Conservation (phyloP, 2,888 invertebrate species). For the Folsomia manolachei region DNA sequence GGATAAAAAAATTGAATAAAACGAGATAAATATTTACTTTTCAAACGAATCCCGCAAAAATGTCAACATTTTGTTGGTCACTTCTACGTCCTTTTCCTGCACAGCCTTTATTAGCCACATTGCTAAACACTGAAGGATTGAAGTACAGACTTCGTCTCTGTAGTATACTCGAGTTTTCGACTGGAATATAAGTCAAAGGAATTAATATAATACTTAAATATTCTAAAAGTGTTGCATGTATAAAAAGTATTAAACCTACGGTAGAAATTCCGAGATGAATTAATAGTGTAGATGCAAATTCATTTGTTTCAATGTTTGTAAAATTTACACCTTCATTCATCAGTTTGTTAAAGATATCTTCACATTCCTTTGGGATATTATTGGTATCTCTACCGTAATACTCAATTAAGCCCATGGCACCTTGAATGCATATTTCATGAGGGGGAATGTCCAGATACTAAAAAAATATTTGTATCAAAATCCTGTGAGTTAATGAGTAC, state of each 20-base stretch:
- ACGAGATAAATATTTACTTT: slow-evolving; percentile 4
- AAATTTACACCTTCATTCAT: slow-evolving; percentile 6
- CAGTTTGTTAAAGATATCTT: not conserved
- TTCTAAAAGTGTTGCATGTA: no score
- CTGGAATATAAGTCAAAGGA: no score
- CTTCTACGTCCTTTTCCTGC: not conserved
- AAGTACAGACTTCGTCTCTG: not conserved
- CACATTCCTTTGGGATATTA: not conserved
- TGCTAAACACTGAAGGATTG: not conserved
- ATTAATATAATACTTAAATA: not conserved
- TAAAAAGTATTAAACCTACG: not conserved
- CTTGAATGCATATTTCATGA: slow-evolving; percentile 6
- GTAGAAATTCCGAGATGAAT: slow-evolving; percentile 9
- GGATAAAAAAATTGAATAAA: not conserved
- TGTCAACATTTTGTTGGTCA: not conserved
- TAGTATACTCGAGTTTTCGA: not conserved
- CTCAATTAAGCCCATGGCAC: not conserved
- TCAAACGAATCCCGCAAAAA: not conserved
- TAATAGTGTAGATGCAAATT: slow-evolving; percentile 3
- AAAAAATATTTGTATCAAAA: not conserved
- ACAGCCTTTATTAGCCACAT: not conserved
- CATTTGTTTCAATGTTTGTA: not conserved
- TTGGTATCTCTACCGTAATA: not conserved
- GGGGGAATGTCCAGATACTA: not conserved
- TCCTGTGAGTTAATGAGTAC: not conserved